Evolutionary conservation across 2,113 vertebrate species (phyloP), one percentile per base, ranked within the genome.

Genomic region (Delphinapterus leucas): DNA sequence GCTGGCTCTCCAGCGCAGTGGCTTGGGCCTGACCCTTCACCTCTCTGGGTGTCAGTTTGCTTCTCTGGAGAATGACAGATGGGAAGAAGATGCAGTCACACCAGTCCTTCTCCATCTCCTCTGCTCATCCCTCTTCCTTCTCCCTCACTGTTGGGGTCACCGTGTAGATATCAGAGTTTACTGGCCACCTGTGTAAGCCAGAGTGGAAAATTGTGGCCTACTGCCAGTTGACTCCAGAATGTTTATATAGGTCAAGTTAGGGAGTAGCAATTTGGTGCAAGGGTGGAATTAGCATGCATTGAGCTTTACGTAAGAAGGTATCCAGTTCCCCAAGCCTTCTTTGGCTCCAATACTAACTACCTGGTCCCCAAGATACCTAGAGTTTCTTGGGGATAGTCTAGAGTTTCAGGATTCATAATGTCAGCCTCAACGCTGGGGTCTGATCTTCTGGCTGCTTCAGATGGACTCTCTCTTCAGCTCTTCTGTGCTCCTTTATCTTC

Each of bases 71-170:
- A 15, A 23, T 36, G 58, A 33, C 63, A 70, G 11, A 15, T 3
- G 33, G 18, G 94, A 88, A 38, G 44, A 84, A 60, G 65, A 67
- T 14, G 3, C 28, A 0, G 14, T 12, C 38, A 47, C 17, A 1
- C 5, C 47, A 6, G 10, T 11, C 23, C 71, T 74, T 55, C 49
- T 18, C n/a, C 28, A 14, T 41, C 17, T 73, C 13, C 14, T 38
- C 20, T 49, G 26, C n/a, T 82, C 31, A 0, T 17, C 14, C 1
- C 6, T 33, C 15, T 0, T 36, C 28, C 36, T n/a, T 31, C 8
- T 3, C 2, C 14, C 44, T 68, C 58, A 20, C 38, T 9, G 14
- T 23, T n/a, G 25, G 61, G 17, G 28, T 8, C 20, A 17, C 65
- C 31, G 33, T 31, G 28, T 3, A 49, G 67, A 47, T 14, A 60